Evolutionary conservation across 1,140 invertebrate genomes (phyloP), one percentile per base, ranked within the genome.

Genomic region (Vanessa tameamea): DNA sequence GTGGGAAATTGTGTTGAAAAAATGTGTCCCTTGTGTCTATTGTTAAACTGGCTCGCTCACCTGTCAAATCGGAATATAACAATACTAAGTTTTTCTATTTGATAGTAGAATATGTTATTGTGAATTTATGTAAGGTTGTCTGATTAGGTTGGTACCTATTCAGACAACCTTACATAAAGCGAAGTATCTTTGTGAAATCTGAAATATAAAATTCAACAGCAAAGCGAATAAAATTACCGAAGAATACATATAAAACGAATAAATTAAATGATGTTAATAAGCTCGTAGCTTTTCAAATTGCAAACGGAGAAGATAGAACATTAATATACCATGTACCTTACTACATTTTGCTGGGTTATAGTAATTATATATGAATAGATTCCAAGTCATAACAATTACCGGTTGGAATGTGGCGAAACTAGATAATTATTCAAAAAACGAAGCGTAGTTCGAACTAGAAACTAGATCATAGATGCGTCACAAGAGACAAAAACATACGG

Each of bases 321-420:
- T 8, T 51, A 47, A 26, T 8, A 9, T 14, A 66, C 0, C 1
- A 51, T 51, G 47, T 51, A n/a, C n/a, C 47, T 13, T 14, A 51
- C 47, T 26, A 15, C 7, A 66, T 66, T 66, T 66, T 50, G 64
- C 16, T 14, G 55, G 64, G 69, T 86, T 82, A 85, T 82, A 81
- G 67, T 73, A 80, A 80, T 85, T 76, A 77, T 82, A 61, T 57
- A 26, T 68, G 51, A 55, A 14, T 43, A 69, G 82, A 86, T 90
- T 84, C 82, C 81, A 68, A 77, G 72, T 79, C 69, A 85, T 82
- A 87, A 86, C 78, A 88, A 90, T 90, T 89, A 87, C 70, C 59
- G 48, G 50, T 64, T 68, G 84, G 87, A 91, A 91, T 91, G 89
- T 82, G 67, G 87, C 64, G 86, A 87, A 87, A 88, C 88, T 84